Conservation (phyloP, 2,113 vertebrate genomes). For the Spheniscus mendiculus region DNA sequence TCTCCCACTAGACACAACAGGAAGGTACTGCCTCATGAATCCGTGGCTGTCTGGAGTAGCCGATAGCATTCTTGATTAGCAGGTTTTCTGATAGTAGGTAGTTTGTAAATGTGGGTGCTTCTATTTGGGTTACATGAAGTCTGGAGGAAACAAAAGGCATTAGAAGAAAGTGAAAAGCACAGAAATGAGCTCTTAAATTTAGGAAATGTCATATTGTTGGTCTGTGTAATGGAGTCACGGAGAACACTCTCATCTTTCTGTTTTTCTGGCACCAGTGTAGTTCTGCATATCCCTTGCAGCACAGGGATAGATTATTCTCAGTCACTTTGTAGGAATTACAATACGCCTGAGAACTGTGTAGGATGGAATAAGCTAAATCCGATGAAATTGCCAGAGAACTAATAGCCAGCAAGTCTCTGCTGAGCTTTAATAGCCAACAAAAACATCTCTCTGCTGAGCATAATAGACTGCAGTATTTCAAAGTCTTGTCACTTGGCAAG, state of each 20-base stretch:
- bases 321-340: not conserved
- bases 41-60: not conserved
- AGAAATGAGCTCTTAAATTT: not conserved
- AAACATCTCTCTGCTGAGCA: slow-evolving; percentile 7
- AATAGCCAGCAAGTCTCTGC: not conserved
- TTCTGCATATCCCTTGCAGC: not conserved
- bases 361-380: slow-evolving; percentile 16
- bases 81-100: not conserved
- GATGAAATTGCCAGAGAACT: not conserved
- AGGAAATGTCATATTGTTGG: not conserved
- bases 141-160: not conserved
- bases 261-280: not conserved
- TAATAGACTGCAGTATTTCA: not conserved
- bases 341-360: slow-evolving; percentile 26
- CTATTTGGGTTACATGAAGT: not conserved
- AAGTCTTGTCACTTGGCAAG: not conserved
- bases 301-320: not conserved
- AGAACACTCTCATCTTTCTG: not conserved
- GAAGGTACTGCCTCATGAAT: not conserved
- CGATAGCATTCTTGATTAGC: not conserved
- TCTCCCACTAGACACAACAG: not conserved
- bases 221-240: not conserved
- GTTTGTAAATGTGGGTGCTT: not conserved
- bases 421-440: slow-evolving; percentile 22
- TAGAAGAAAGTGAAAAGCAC: not conserved